phyloP scores from a whole-genome alignment of 2,888 invertebrate species.

The Sphaerophoria rueppellii region DNA sequence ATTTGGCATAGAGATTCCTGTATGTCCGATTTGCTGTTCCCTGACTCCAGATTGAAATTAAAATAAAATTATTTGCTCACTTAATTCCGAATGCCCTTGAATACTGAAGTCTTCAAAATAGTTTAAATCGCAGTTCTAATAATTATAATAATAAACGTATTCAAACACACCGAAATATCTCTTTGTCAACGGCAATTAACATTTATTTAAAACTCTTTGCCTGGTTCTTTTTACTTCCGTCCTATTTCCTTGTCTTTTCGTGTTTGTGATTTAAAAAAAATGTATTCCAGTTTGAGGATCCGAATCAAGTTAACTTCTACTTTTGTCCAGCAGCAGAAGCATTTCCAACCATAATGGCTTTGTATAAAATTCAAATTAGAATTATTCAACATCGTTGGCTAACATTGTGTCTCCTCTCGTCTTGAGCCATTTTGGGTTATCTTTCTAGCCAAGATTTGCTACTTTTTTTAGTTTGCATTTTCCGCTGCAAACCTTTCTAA shows the following conservation, averaged over 20 bases:
- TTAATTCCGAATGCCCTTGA: too few relatives aligned
- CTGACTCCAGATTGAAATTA: too few relatives aligned
- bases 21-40: too few relatives aligned
- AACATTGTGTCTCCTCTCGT: slow-evolving; percentile 23
- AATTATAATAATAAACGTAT: too few relatives aligned
- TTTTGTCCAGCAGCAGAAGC: slow-evolving; percentile 12
- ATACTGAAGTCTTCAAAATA: too few relatives aligned
- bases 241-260: not conserved
- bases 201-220: too few relatives aligned
- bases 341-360: slow-evolving; percentile 26
- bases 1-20: too few relatives aligned
- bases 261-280: not conserved
- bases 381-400: slow-evolving; percentile 57
- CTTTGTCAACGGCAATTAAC: too few relatives aligned
- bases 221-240: not conserved
- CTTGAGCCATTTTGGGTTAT: slow-evolving; percentile 15
- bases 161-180: too few relatives aligned
- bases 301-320: slow-evolving; percentile 27
- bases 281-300: slow-evolving; percentile 11
- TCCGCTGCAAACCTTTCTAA: slow-evolving; percentile 20
- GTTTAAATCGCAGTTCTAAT: too few relatives aligned
- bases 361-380: slow-evolving; percentile 56
- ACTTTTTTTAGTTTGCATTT: slow-evolving; percentile 16
- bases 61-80: too few relatives aligned
- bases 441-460: slow-evolving; percentile 6